phyloP scores from a whole-genome alignment of 2,797 vertebrate species.

The Muscicapa striata region DNA sequence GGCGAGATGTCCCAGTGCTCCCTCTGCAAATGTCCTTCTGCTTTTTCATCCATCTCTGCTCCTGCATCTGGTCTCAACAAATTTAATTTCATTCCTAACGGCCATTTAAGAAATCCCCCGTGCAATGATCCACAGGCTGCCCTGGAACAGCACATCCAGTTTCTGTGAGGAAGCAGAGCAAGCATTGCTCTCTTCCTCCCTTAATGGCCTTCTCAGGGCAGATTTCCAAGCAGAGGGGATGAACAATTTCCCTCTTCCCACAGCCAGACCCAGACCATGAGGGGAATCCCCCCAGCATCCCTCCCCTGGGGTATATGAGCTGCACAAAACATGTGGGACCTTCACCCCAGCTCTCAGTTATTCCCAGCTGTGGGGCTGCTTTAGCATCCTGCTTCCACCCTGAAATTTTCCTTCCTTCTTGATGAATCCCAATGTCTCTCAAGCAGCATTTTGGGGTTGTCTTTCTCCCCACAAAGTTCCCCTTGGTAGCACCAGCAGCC shows the following conservation, averaged over 20 bases:
- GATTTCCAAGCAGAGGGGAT: background rate
- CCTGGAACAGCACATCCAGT: background rate
- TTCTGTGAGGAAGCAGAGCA: background rate
- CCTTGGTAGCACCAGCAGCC: background rate
- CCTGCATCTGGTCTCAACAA: conserved; percentile 24
- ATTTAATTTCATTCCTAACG: background rate
- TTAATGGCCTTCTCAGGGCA: background rate
- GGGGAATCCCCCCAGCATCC: background rate
- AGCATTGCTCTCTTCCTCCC: background rate
- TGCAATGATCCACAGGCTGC: background rate
- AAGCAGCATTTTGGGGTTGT: background rate
- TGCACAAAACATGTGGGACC: background rate
- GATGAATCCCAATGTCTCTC: background rate
- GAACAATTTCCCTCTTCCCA: background rate
- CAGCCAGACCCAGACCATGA: fast-evolving
- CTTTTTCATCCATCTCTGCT: conserved; percentile 10
- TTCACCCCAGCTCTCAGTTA: background rate
- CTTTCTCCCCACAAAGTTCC: background rate
- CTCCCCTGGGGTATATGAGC: background rate
- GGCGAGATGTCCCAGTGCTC: background rate
- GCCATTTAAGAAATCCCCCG: conserved; percentile 34
- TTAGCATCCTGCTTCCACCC: background rate
- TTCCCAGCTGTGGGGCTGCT: background rate
- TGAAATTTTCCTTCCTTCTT: background rate
- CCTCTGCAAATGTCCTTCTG: background rate